A percentile compares a stretch with the other conserved stretches of the same genome.
Evolutionary conservation across 2,888 invertebrate species (phyloP).

Genomic region (Stegophylla sp.): DNA sequence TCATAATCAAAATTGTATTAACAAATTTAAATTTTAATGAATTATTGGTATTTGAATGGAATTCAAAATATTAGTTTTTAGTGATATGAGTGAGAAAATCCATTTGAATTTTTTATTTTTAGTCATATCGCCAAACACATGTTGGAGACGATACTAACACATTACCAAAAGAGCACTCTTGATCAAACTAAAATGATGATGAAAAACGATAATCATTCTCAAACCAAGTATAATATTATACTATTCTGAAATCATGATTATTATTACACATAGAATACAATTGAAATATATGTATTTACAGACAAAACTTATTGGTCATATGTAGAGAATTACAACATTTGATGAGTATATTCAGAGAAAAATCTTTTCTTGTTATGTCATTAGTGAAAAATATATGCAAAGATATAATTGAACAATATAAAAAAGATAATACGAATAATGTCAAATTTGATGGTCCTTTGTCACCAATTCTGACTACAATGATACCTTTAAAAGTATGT

Average conservation of each 20-base stretch:
- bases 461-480: conserved; percentile 70
- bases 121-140: conserved; percentile 68
- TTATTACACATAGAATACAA: not conserved
- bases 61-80: no score
- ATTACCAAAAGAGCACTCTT: conserved; percentile 66
- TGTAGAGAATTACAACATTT: conserved; percentile 82
- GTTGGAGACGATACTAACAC: conserved; percentile 68
- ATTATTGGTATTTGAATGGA: no score
- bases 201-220: conserved; percentile 49
- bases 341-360: conserved; percentile 80
- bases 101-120: conserved; percentile 61
- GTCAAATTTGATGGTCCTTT: conserved; percentile 60
- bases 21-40: no score
- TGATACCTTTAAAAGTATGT: conserved; percentile 66
- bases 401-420: conserved; percentile 66
- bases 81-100: no score
- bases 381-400: conserved; percentile 80
- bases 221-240: conserved; percentile 46
- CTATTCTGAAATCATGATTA: not conserved
- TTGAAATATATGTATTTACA: conserved; percentile 63
- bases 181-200: conserved; percentile 63
- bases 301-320: conserved; percentile 70
- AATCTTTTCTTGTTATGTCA: conserved; percentile 79
- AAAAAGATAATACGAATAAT: conserved; percentile 65
- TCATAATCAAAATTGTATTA: no score